phyloP scores from a whole-genome alignment of 2,797 vertebrate species.

The Siniperca undulata region DNA sequence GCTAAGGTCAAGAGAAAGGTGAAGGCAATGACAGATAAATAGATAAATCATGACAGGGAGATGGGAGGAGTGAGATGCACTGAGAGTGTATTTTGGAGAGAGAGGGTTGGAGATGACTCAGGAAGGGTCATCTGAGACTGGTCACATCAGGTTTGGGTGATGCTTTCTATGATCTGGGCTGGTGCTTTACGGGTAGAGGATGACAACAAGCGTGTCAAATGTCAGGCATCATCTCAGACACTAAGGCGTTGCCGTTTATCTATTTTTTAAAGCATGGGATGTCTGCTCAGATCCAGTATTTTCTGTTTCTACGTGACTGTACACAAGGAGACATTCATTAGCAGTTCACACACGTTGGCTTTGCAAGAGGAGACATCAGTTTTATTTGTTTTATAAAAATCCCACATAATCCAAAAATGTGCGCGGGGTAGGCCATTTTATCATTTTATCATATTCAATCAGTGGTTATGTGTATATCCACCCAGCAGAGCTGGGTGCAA shows the following conservation, averaged over 20 bases:
- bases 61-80: slow-evolving; percentile 25
- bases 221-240: slow-evolving; percentile 30
- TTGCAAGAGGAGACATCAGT: slow-evolving; percentile 2
- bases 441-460: neutral
- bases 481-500: neutral
- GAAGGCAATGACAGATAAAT: slow-evolving; percentile 57
- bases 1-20: slow-evolving; percentile 56
- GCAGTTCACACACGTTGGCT: slow-evolving; percentile 8
- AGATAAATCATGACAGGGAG: slow-evolving; percentile 56
- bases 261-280: slow-evolving; percentile 1
- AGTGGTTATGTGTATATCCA: neutral
- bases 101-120: slow-evolving; percentile 28
- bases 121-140: slow-evolving; percentile 33
- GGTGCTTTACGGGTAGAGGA: slow-evolving; percentile 9
- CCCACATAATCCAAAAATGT: neutral
- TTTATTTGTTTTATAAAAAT: slow-evolving; percentile 10
- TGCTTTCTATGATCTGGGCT: slow-evolving; percentile 40
- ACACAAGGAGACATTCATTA: slow-evolving; percentile 9
- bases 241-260: slow-evolving; percentile 2
- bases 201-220: slow-evolving; percentile 39
- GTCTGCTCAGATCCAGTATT: neutral
- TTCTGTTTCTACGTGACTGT: neutral
- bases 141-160: slow-evolving; percentile 40
- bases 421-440: neutral
- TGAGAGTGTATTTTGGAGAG: slow-evolving; percentile 34